Evolutionary conservation across 2,113 vertebrate species (phyloP).

Genomic region (Scomber japonicus): DNA sequence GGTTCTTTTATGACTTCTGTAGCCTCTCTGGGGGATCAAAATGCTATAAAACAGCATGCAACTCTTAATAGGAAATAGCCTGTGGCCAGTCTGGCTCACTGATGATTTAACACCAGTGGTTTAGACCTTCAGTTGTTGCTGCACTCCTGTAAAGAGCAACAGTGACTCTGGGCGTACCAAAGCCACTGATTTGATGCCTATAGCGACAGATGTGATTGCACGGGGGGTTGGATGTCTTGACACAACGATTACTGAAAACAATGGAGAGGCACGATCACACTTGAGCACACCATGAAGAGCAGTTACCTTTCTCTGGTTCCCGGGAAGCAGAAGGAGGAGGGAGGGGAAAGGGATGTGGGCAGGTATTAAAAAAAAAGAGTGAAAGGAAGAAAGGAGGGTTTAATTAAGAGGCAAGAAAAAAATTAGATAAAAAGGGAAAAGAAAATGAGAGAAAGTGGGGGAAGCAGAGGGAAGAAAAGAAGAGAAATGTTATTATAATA

Average conservation of each 20-base stretch:
- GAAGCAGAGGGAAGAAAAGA: background rate
- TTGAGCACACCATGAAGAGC: slow-evolving; percentile 21
- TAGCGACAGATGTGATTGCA: slow-evolving; percentile 45
- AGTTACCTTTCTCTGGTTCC: slow-evolving; percentile 83
- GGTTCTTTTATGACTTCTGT: slow-evolving; percentile 70
- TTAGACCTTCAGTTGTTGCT: slow-evolving; percentile 35
- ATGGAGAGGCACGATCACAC: slow-evolving; percentile 9
- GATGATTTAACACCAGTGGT: slow-evolving; percentile 62
- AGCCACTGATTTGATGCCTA: slow-evolving; percentile 43
- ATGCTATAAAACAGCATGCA: slow-evolving; percentile 67
- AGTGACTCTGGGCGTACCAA: slow-evolving; percentile 42
- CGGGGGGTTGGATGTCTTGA: slow-evolving; percentile 11
- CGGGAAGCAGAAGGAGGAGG: slow-evolving; percentile 48
- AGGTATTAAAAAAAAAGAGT: background rate
- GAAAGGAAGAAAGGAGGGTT: background rate
- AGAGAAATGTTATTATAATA: slow-evolving; percentile 39
- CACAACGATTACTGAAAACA: slow-evolving; percentile 45
- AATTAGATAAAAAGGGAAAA: background rate
- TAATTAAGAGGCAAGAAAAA: background rate
- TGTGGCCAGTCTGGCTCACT: slow-evolving; percentile 45
- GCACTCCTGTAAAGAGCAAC: slow-evolving; percentile 51
- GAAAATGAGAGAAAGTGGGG: background rate
- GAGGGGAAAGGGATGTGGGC: background rate
- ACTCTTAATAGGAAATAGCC: slow-evolving; percentile 65
- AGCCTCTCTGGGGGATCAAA: slow-evolving; percentile 59